Percentiles rank a stretch among this genome's conserved stretches.
Evolutionary conservation across 2,797 vertebrate genomes (phyloP).

Genomic region (Pempheris klunzingeri): DNA sequence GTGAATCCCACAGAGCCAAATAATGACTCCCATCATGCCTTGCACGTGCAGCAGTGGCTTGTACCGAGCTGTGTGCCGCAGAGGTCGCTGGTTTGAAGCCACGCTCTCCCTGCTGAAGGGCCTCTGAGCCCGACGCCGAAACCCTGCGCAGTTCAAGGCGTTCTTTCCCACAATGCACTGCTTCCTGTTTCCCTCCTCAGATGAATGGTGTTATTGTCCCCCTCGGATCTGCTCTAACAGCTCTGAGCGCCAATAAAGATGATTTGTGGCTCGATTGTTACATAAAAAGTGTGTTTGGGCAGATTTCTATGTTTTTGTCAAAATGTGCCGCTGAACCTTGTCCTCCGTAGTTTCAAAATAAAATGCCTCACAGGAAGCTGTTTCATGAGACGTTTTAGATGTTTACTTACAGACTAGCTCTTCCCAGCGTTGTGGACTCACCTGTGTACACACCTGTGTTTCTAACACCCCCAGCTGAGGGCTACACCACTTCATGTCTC

Average conservation of each 20-base stretch:
- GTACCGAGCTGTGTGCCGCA: too few species aligned
- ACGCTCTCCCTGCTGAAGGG: neutral
- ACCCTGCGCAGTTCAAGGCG: neutral
- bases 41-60: too few species aligned
- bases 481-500: too few species aligned
- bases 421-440: too few species aligned
- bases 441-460: too few species aligned
- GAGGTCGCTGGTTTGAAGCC: neutral
- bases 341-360: too few species aligned
- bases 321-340: too few species aligned
- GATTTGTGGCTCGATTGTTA: too few species aligned
- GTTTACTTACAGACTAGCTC: neutral
- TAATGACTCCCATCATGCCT: conserved; percentile 1
- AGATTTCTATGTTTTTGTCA: too few species aligned
- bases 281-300: neutral
- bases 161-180: neutral
- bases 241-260: neutral
- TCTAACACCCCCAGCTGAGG: too few species aligned
- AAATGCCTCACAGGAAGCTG: neutral
- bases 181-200: conserved; percentile 6
- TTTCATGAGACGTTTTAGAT: too few species aligned
- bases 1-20: too few species aligned
- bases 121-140: neutral
- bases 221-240: neutral
- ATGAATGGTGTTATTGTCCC: conserved; percentile 1